These are phyloP conservation scores for Entomobrya proxima DNA, from an alignment of 2,888 invertebrate species.

Conservation along the genomic window DNA sequence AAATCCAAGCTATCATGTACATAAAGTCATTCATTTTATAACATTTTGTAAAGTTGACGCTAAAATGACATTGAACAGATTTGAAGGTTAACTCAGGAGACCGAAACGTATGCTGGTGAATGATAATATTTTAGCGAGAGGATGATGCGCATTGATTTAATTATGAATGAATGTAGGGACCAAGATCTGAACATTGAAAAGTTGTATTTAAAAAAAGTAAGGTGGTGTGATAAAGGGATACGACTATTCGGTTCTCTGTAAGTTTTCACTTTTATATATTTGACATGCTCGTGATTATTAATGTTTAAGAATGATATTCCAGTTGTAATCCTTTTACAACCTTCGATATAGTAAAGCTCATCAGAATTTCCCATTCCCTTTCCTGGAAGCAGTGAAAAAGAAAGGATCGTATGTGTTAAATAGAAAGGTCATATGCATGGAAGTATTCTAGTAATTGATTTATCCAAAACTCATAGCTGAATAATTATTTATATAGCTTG, in stretches of 20 bases:
- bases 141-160: background rate
- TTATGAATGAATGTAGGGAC: constrained; percentile 38
- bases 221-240: background rate
- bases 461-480: background rate
- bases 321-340: constrained; percentile 4
- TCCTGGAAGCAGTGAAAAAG: background rate
- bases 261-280: constrained; percentile 58
- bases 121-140: background rate
- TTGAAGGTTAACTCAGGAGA: background rate
- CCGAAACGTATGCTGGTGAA: constrained; percentile 5
- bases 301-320: background rate
- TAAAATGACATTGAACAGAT: constrained; percentile 6
- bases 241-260: background rate
- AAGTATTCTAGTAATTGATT: no score
- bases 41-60: background rate
- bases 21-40: constrained; percentile 23
- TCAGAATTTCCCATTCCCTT: background rate
- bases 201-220: background rate
- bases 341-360: background rate
- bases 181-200: constrained; percentile 42
- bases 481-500: background rate
- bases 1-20: constrained; percentile 16
- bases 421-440: no score
- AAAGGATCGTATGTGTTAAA: no score
- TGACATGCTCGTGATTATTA: background rate